Base-by-base conservation (phyloP, 2,888 invertebrate genomes). In the Orgyia antiqua region DNA sequence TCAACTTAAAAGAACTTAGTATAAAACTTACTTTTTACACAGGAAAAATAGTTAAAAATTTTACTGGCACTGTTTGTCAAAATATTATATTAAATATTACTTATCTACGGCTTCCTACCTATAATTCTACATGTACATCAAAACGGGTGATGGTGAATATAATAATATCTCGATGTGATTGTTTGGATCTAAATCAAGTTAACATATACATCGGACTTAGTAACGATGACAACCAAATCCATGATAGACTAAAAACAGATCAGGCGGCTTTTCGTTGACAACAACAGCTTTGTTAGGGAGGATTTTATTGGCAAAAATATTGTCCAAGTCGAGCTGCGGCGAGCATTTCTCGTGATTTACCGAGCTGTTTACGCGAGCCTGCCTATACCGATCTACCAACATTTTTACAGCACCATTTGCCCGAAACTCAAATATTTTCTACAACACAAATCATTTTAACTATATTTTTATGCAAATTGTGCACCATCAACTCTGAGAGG, bases 221-320 rank as follows among this genome's bases (percentile, higher is more conserved):
- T 49, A 58, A 65, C 51, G 60, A 66, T 62, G 63, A 59, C 59
- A 57, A 50, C 46, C 48, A 62, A 67, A 69, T 64, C 66, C 64
- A 51, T 63, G 68, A 73, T 68, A 66, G 64, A 68, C 67, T 71
- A 69, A 75, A 71, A 82, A 72, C 71, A 74, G 75, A 74, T 76
- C 76, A 73, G 68, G 57, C 68, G 71, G 75, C 72, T 73, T 72
- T 70, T 57, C 65, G 68, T 68, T 79, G 79, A 80, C 79, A 82
- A 79, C 79, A 80, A 80, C 77, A 82, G 76, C 77, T 78, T 80
- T 80, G 79, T 79, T 70, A 73, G 71, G 67, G 72, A 71, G 63
- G 67, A 76, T 82, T 82, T 78, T 83, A 83, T 83, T 83, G 80
- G 75, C 79, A 78, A 77, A 83, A 82, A 83, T 80, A 82, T 79